phyloP scores from a whole-genome alignment of 1,140 invertebrate species.

The Trachymyrmex cornetzi region DNA sequence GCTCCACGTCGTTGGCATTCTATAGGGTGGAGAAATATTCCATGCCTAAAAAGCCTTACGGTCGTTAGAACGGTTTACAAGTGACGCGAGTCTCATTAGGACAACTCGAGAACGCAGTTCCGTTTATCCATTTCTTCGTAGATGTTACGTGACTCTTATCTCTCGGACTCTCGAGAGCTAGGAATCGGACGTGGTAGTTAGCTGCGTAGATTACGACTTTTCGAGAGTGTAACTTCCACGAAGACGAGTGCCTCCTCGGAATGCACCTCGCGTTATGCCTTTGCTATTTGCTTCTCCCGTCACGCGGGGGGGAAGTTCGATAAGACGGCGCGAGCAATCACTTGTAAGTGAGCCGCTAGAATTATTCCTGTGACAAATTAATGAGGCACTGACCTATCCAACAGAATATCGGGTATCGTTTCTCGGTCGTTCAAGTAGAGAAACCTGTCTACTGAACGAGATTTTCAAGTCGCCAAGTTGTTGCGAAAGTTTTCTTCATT shows the following conservation, averaged over 20 bases:
- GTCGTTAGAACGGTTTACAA: constrained; percentile 49
- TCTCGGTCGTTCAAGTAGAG: constrained; percentile 16
- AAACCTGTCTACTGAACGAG: background rate
- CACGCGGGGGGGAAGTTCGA: background rate
- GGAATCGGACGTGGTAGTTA: constrained; percentile 37
- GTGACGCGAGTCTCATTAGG: constrained; percentile 40
- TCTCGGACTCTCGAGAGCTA: constrained; percentile 16
- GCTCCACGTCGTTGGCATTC: background rate
- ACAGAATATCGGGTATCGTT: constrained; percentile 62
- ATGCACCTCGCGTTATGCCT: constrained; percentile 32
- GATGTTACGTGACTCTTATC: constrained; percentile 38
- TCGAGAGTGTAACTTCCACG: constrained; percentile 52
- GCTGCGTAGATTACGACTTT: constrained; percentile 35
- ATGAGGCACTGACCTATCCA: constrained; percentile 45
- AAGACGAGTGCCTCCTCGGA: constrained; percentile 13
- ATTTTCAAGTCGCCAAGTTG: background rate
- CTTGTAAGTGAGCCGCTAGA: constrained; percentile 55
- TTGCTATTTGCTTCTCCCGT: constrained; percentile 31
- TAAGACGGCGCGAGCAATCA: constrained; percentile 41
- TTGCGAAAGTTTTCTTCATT: background rate
- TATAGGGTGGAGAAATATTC: background rate
- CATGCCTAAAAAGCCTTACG: constrained; percentile 1
- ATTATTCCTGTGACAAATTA: constrained; percentile 63
- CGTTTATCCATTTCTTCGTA: constrained; percentile 38
- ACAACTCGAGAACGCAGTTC: constrained; percentile 5